Evolutionary conservation across 2,797 vertebrate genomes (phyloP), one percentile per base, ranked within the genome.

Genomic region (Pseudomugil gertrudae): DNA sequence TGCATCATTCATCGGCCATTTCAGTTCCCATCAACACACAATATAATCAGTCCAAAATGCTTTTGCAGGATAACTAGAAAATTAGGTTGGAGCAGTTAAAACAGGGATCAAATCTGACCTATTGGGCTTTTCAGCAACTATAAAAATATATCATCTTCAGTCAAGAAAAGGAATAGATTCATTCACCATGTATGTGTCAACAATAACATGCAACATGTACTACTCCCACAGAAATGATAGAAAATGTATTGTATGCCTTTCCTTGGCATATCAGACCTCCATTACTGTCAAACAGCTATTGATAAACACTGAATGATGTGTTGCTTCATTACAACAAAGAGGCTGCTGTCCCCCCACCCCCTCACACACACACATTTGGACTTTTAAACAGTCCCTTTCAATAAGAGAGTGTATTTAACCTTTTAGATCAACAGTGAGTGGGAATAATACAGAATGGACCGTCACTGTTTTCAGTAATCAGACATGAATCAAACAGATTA

Each of bases 1-100:
- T 74, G 33, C 52, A 56, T 66, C 57, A 75, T 84, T 78, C 60
- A 24, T 76, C 62, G 56, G 29, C 56, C 43, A 74, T 78, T 79
- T 52, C n/a, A 63, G 60, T 73, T 47, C 24, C 64, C 78, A 80
- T 69, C 21, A 50, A 38, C 0, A 23, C 55, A 9, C 50, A 76
- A 14, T 8, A 64, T 58, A 72, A 73, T 72, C 23, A 69, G 66
- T 72, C 63, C 33, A 63, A 32, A 63, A 53, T 56, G 24, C 14
- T 3, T 61, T 74, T 74, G n/a, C 62, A 70, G 75, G 70, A 85
- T 59, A 45, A 69, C 5, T 23, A 77, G 35, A 69, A 75, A 63
- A 73, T 66, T n/a, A 50, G 1, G 30, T 54, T 61, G 1, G 17
- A 66, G 62, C 23, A 43, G 63, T 63, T 74, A 35, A 64, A 76